Conservation (phyloP, 2,888 invertebrate genomes). For the Drosophila nigritarsus region DNA sequence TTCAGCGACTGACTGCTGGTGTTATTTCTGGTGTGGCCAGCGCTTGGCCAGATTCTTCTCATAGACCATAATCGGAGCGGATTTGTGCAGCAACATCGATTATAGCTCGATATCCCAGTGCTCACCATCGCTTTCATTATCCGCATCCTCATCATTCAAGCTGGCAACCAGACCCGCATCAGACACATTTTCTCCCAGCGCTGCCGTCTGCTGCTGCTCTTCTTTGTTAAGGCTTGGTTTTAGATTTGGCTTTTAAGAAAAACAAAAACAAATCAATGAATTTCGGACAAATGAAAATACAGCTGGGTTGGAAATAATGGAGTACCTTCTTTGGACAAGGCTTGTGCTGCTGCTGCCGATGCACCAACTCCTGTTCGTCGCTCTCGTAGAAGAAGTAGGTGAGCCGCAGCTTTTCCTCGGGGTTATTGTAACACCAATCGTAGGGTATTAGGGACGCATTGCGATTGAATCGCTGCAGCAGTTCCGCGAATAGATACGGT, state of each 20-base stretch:
- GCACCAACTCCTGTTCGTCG: conserved; percentile 35
- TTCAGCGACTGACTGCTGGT: neutral
- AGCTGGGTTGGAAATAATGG: neutral
- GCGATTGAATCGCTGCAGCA: conserved; percentile 66
- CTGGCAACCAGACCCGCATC: conserved; percentile 55
- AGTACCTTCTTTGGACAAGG: neutral
- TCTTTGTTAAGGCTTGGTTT: neutral
- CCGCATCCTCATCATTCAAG: conserved; percentile 38
- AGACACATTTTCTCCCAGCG: conserved; percentile 52
- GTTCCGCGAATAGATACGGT: conserved; percentile 70
- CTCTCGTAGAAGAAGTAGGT: conserved; percentile 82
- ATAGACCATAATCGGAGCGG: conserved; percentile 23
- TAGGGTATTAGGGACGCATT: conserved; percentile 75
- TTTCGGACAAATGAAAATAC: too few relatives aligned
- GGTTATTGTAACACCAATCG: conserved; percentile 66
- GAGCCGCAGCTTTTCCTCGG: conserved; percentile 69
- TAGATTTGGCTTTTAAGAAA: neutral
- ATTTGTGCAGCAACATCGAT: conserved; percentile 25
- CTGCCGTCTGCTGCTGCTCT: neutral
- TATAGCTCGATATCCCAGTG: conserved; percentile 33
- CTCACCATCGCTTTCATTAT: conserved; percentile 66
- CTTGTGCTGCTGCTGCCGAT: neutral
- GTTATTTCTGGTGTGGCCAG: conserved; percentile 19
- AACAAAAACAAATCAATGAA: neutral
- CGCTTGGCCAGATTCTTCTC: too few relatives aligned